Conservation (phyloP, 2,888 invertebrate species). For the Epirrhoe tristata region DNA sequence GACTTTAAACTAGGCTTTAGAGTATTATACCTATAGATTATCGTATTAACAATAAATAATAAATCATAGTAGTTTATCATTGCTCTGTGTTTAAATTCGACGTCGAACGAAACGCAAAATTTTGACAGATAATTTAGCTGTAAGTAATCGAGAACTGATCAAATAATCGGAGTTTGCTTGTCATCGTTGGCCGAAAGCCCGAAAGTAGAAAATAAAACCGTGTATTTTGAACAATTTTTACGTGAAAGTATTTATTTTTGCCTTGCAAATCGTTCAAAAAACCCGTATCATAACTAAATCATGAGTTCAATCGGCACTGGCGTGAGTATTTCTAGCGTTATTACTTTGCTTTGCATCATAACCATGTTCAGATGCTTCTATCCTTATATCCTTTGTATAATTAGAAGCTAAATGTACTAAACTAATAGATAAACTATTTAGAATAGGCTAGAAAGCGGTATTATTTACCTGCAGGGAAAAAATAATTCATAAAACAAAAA, state of each 20-base stretch:
- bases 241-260: constrained; percentile 33
- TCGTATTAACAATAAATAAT: no score
- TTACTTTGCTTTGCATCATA: constrained; percentile 17
- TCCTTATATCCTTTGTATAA: constrained; percentile 32
- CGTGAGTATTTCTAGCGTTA: constrained; percentile 85
- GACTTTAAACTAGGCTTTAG: no score
- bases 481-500: not conserved
- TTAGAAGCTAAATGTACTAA: not conserved
- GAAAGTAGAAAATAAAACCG: constrained; percentile 50
- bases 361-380: constrained; percentile 34
- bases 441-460: not conserved
- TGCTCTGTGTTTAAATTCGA: no score
- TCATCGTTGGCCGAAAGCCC: constrained; percentile 65
- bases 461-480: not conserved
- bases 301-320: constrained; percentile 99
- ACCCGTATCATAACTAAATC: constrained; percentile 54
- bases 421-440: not conserved
- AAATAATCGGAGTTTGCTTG: constrained; percentile 68
- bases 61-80: no score
- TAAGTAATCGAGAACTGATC: constrained; percentile 24
- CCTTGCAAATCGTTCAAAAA: constrained; percentile 23
- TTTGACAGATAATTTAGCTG: constrained; percentile 7
- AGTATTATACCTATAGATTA: no score
- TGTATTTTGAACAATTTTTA: constrained; percentile 35
- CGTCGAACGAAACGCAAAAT: constrained; percentile 4